These are phyloP conservation scores for Parapsyche elsis DNA, from an alignment of 1,140 invertebrate species.

Conservation along the genomic window DNA sequence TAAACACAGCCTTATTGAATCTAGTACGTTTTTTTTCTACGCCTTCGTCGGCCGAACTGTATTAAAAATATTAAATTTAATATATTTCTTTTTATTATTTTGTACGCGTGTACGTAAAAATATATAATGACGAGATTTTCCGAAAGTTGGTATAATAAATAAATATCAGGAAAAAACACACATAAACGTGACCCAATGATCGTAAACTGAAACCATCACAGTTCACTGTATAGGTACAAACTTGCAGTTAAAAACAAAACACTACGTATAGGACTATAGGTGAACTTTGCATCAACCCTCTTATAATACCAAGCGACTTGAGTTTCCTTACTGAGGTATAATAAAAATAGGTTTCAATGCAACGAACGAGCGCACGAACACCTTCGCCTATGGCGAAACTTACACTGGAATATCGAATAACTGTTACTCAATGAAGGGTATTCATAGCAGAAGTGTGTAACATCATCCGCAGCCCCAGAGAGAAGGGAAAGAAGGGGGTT, in stretches of 20 bases:
- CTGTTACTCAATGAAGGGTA: constrained; percentile 51
- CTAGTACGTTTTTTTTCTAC: constrained; percentile 34
- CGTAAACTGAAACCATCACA: too few species aligned
- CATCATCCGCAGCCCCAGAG: constrained; percentile 27
- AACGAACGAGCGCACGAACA: not conserved
- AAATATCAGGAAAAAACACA: too few species aligned
- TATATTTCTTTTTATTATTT: not conserved
- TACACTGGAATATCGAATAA: constrained; percentile 45
- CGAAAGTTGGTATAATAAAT: not conserved
- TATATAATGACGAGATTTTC: not conserved
- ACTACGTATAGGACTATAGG: too few species aligned
- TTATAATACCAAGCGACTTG: too few species aligned
- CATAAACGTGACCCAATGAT: too few species aligned
- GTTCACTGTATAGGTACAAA: too few species aligned
- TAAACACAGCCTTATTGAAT: constrained; percentile 47
- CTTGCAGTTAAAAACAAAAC: too few species aligned
- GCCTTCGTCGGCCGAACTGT: constrained; percentile 7
- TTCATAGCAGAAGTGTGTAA: constrained; percentile 49
- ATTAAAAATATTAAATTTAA: constrained; percentile 25
- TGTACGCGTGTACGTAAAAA: not conserved
- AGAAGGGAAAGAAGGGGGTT: constrained; percentile 23
- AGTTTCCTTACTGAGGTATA: not conserved
- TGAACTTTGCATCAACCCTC: too few species aligned
- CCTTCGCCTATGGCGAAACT: constrained; percentile 16
- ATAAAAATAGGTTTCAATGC: not conserved